A percentile compares a stretch with the other conserved stretches of the same genome.
phyloP scores from a whole-genome alignment of 2,797 vertebrate genomes.

The Cuniculus paca region DNA sequence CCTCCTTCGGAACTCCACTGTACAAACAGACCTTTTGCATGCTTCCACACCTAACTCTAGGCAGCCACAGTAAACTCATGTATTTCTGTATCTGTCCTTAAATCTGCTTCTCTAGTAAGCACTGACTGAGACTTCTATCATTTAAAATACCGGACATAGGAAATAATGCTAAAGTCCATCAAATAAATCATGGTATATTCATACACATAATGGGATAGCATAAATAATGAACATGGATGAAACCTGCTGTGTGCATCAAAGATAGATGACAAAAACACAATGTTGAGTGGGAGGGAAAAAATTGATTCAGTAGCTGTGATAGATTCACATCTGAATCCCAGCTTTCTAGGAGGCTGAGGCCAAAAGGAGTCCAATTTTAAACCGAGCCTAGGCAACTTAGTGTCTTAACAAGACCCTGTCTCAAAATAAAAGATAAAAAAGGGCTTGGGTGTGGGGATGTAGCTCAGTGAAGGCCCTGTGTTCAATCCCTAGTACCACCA shows the following conservation, averaged over 20 bases:
- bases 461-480: neutral
- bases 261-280: neutral
- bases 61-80: neutral
- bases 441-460: neutral
- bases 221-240: neutral
- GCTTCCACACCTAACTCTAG: neutral
- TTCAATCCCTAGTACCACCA: neutral
- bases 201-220: neutral
- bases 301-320: neutral
- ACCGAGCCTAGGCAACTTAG: neutral
- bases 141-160: neutral
- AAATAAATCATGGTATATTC: neutral
- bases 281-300: neutral
- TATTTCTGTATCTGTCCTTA: neutral
- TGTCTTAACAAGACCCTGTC: neutral
- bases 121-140: neutral
- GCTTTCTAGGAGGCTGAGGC: neutral
- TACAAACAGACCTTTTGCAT: neutral
- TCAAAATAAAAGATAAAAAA: neutral
- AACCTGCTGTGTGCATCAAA: neutral
- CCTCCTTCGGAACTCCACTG: accelerated
- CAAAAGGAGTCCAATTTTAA: neutral
- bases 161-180: neutral
- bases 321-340: neutral
- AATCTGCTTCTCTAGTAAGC: neutral